These are phyloP conservation scores for Apamea epomidion DNA, from an alignment of 2,888 invertebrate genomes.

Conservation along the genomic window DNA sequence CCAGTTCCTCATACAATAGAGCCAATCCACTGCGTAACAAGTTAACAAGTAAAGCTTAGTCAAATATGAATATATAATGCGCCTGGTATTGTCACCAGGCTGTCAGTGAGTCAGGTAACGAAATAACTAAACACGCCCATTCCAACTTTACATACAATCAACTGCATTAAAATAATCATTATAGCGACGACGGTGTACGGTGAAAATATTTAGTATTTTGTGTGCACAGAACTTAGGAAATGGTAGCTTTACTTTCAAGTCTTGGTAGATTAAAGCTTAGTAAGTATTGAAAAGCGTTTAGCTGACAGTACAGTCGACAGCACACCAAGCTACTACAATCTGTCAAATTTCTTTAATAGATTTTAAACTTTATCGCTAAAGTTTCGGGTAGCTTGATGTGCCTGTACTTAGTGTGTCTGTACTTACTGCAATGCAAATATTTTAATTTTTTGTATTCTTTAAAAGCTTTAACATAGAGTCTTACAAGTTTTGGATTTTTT, in stretches of 20 bases:
- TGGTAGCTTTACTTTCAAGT: not conserved
- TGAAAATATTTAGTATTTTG: conserved; percentile 12
- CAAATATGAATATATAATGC: conserved; percentile 61
- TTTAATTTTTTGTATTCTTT: not conserved
- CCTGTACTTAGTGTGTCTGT: too few relatives aligned
- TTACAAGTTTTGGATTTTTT: not conserved
- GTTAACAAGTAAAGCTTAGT: conserved; percentile 36
- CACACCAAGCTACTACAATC: too few relatives aligned
- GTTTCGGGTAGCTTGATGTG: too few relatives aligned
- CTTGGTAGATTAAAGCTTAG: too few relatives aligned
- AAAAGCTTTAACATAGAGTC: not conserved
- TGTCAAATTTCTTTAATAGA: too few relatives aligned
- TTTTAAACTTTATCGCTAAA: too few relatives aligned
- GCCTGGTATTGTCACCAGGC: conserved; percentile 58
- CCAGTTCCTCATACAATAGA: conserved; percentile 35
- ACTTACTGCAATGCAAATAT: not conserved
- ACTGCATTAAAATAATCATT: conserved; percentile 70
- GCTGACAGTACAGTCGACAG: too few relatives aligned
- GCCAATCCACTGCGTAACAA: conserved; percentile 41
- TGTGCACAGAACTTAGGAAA: conserved; percentile 1
- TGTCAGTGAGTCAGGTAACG: conserved; percentile 66
- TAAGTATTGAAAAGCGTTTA: not conserved
- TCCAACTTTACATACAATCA: conserved; percentile 76
- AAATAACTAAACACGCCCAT: conserved; percentile 65
- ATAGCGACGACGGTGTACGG: conserved; percentile 14